These are phyloP conservation scores for Eulemur mongoz DNA, from an alignment of 2,797 vertebrate genomes.

Conservation along the genomic window DNA sequence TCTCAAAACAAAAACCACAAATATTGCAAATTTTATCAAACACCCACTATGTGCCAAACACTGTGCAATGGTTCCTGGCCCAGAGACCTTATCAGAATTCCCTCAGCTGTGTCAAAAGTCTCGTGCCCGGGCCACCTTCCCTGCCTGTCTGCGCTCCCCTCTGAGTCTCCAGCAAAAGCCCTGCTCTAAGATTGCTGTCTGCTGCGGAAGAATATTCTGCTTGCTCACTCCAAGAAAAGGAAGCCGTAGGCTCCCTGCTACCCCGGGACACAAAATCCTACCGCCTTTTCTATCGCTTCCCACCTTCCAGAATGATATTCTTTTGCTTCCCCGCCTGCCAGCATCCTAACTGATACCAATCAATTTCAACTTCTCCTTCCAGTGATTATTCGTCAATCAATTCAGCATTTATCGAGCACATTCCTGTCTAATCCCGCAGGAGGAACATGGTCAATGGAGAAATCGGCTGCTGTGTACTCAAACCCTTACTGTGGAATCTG, in stretches of 20 bases:
- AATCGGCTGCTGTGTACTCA: background rate
- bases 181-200: background rate
- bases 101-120: background rate
- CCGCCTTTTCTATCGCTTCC: background rate
- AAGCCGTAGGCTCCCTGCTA: background rate
- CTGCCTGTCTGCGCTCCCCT: too few relatives aligned
- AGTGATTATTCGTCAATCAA: background rate
- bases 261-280: background rate
- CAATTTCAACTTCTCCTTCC: background rate
- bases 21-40: background rate
- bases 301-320: background rate
- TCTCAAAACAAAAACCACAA: background rate
- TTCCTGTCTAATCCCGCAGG: background rate
- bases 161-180: background rate
- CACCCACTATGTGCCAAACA: background rate
- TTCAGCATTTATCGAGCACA: background rate
- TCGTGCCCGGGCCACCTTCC: too few relatives aligned
- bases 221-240: background rate
- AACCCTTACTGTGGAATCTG: too few relatives aligned
- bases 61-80: background rate
- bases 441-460: background rate
- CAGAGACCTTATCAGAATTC: background rate
- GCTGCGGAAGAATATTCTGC: background rate
- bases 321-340: background rate
- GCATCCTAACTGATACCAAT: background rate